phyloP scores from a whole-genome alignment of 1,140 invertebrate species.

The Ptiloglossa arizonensis region DNA sequence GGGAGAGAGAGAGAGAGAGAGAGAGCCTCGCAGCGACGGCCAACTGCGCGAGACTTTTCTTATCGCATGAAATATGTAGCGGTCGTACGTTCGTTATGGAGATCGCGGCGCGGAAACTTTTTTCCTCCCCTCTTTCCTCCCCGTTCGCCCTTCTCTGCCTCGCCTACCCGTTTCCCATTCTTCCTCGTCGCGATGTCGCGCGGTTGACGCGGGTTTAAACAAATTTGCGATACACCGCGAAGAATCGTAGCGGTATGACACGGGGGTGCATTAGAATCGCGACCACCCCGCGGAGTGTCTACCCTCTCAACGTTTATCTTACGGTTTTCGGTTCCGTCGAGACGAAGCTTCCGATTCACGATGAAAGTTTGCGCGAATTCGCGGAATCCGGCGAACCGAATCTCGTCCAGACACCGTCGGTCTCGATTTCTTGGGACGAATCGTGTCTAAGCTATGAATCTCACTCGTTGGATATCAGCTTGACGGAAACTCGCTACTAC shows the following conservation, averaged over 20 bases:
- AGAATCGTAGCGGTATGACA: background rate
- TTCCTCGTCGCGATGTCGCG: background rate
- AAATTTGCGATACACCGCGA: slow-evolving; percentile 8
- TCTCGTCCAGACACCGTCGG: too few relatives aligned
- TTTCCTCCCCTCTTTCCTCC: too few relatives aligned
- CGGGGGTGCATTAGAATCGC: background rate
- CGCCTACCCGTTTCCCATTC: too few relatives aligned
- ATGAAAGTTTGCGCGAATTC: too few relatives aligned
- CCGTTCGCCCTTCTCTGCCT: too few relatives aligned
- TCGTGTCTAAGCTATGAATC: too few relatives aligned
- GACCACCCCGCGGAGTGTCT: background rate
- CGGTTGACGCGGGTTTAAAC: background rate
- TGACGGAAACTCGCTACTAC: too few relatives aligned
- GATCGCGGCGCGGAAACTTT: background rate
- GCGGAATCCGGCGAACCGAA: too few relatives aligned
- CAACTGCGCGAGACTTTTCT: slow-evolving; percentile 27
- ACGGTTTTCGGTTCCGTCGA: background rate
- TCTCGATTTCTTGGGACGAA: too few relatives aligned
- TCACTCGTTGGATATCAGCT: too few relatives aligned
- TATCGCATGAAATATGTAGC: slow-evolving; percentile 21
- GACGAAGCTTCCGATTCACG: background rate
- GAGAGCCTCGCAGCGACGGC: background rate
- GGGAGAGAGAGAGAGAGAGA: background rate
- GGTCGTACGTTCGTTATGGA: slow-evolving; percentile 25
- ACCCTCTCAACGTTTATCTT: background rate